Conservation (phyloP, 2,113 vertebrate genomes). For the Bungarus multicinctus region DNA sequence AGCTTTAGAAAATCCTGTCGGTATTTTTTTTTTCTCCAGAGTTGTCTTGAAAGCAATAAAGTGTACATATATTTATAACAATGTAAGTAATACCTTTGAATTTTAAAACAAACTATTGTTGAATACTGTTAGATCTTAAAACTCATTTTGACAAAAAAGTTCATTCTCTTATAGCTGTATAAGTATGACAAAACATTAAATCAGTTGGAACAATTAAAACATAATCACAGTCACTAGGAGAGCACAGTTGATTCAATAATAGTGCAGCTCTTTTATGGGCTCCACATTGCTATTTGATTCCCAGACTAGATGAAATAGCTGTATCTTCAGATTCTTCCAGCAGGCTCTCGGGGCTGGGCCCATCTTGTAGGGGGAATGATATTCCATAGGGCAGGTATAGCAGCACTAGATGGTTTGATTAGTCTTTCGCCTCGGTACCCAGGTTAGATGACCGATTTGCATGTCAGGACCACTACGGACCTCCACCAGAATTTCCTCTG, state of each 20-base stretch:
- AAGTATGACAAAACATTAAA: background rate
- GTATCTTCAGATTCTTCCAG: background rate
- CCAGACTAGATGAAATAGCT: background rate
- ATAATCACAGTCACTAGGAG: background rate
- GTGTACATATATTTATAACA: background rate
- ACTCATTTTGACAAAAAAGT: too few species aligned
- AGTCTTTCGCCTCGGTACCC: too few species aligned
- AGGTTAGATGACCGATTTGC: too few species aligned
- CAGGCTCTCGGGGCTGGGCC: background rate
- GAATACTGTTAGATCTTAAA: too few species aligned
- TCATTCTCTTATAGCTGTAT: background rate
- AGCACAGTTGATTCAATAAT: background rate
- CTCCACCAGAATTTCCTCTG: too few species aligned
- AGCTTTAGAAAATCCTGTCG: background rate
- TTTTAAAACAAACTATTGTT: too few species aligned
- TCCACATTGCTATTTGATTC: background rate
- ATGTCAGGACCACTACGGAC: too few species aligned
- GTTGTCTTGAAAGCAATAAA: background rate
- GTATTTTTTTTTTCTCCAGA: background rate
- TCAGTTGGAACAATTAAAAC: background rate
- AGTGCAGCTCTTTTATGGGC: background rate
- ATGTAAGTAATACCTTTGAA: background rate
- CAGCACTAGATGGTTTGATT: background rate
- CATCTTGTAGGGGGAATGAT: background rate
- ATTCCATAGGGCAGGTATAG: background rate